A percentile compares a stretch with the other conserved stretches of the same genome.
These are phyloP conservation scores for Lottia gigantea DNA, from an alignment of 2,888 invertebrate species.

Conservation along the genomic window DNA sequence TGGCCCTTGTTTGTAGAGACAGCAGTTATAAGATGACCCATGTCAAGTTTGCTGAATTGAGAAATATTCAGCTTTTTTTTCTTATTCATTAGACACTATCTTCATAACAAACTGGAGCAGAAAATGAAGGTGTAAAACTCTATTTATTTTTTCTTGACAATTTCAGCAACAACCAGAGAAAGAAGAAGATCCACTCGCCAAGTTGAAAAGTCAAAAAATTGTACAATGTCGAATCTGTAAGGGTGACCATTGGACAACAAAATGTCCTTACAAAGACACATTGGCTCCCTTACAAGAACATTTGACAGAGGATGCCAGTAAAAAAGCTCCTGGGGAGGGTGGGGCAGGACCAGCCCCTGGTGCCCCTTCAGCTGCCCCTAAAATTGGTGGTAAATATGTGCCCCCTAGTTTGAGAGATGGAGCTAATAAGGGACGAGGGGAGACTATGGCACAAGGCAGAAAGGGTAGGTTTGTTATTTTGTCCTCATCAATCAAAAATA, in stretches of 20 bases:
- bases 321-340: conserved; percentile 54
- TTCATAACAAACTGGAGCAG: too few relatives aligned
- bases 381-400: conserved; percentile 72
- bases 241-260: conserved; percentile 96
- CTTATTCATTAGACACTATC: too few relatives aligned
- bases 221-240: conserved; percentile 69
- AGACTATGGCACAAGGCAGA: conserved; percentile 74
- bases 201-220: conserved; percentile 75
- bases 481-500: too few relatives aligned
- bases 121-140: not conserved
- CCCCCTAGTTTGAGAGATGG: conserved; percentile 87
- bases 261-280: conserved; percentile 97
- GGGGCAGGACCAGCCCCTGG: conserved; percentile 49
- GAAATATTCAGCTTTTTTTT: too few relatives aligned
- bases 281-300: conserved; percentile 69
- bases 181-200: conserved; percentile 86
- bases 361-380: conserved; percentile 33
- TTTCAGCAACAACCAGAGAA: conserved; percentile 84
- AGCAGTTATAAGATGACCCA: too few relatives aligned
- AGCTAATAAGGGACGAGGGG: conserved; percentile 79
- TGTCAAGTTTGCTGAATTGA: too few relatives aligned
- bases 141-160: conserved; percentile 6
- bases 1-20: too few relatives aligned
- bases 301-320: conserved; percentile 67
- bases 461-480: conserved; percentile 51